Conservation (phyloP, 2,113 vertebrate species). For the Fulica atra region DNA sequence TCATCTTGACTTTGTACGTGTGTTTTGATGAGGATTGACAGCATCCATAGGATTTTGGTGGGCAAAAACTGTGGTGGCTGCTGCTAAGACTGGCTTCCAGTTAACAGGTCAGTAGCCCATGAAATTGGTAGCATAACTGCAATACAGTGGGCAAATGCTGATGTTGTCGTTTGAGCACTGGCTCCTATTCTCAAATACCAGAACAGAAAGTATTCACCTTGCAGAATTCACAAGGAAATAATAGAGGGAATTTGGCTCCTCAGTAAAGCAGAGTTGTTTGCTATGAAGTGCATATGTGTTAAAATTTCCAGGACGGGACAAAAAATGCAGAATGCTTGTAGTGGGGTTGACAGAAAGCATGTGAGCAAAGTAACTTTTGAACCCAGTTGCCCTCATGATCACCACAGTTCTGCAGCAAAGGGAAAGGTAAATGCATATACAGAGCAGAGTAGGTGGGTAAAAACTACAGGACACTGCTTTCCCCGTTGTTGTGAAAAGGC, state of each 20-base stretch:
- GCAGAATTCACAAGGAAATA: neutral
- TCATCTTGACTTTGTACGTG: neutral
- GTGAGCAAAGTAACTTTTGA: neutral
- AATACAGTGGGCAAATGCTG: neutral
- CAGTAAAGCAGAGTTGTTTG: neutral
- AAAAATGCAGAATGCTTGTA: neutral
- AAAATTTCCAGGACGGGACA: neutral
- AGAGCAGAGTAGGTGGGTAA: neutral
- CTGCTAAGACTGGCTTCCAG: neutral
- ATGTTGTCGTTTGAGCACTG: neutral
- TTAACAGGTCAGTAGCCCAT: neutral
- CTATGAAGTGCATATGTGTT: neutral
- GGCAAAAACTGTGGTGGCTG: neutral
- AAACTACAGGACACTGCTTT: neutral
- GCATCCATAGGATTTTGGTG: neutral
- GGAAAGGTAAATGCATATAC: neutral
- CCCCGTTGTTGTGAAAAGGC: neutral
- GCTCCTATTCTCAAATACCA: neutral
- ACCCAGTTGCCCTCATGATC: neutral
- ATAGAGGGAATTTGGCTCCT: neutral
- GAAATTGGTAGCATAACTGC: neutral
- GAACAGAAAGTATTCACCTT: neutral
- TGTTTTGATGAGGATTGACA: neutral
- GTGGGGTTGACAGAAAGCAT: neutral
- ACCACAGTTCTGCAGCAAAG: neutral